Evolutionary conservation across 37 sponge, comb jelly and placozoan species (phyloP).

Genomic region (Agelas oroides): DNA sequence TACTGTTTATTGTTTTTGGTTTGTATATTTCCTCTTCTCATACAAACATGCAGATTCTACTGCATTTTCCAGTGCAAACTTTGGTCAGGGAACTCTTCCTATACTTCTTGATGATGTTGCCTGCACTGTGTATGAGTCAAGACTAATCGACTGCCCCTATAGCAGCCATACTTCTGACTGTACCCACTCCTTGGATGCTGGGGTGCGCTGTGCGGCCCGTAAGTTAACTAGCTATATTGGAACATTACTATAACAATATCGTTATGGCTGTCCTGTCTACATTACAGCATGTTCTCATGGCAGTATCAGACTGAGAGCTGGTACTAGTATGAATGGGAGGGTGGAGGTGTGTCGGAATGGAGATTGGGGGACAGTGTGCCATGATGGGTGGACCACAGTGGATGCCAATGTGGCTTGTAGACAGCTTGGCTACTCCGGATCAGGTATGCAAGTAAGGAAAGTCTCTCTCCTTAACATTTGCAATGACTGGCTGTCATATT

Average conservation of each 20-base stretch:
- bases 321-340: slow-evolving; percentile 14
- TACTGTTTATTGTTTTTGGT: too few species aligned
- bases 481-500: too few species aligned
- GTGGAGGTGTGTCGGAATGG: slow-evolving; percentile 39
- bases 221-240: neutral
- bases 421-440: neutral
- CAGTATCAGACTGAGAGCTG: slow-evolving; percentile 5
- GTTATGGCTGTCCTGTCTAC: neutral
- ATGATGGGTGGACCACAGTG: neutral
- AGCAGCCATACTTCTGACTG: neutral
- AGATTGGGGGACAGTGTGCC: slow-evolving; percentile 32
- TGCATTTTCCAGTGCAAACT: neutral
- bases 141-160: neutral
- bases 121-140: neutral
- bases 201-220: neutral
- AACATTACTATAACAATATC: neutral
- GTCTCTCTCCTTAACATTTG: too few species aligned
- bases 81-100: neutral
- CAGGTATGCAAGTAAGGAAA: neutral
- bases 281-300: slow-evolving; percentile 24
- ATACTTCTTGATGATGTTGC: neutral
- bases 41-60: too few species aligned
- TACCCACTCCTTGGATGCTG: neutral
- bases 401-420: slow-evolving; percentile 2
- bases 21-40: too few species aligned